Evolutionary conservation across 2,113 vertebrate species (phyloP), one percentile per base, ranked within the genome.

Genomic region (Chaenocephalus aceratus): DNA sequence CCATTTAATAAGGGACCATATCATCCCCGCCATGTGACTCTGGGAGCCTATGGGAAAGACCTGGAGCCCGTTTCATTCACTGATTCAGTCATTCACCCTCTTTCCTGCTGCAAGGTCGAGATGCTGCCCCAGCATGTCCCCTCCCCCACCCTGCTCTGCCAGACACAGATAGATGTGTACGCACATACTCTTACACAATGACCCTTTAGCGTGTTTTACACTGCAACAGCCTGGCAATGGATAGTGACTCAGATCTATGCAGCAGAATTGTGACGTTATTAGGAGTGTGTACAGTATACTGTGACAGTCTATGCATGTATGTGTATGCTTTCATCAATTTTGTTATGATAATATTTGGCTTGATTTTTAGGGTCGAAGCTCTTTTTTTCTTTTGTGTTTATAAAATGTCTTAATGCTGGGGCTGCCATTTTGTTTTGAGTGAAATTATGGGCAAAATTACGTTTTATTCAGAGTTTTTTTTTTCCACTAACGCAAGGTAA

Each of bases 81-180:
- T 30, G 73, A 86, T 88, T 75, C 71, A 44, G 70, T 89, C 21
- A 89, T 93, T 91, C 77, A 91, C 48, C 78, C 71, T 79, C 58
- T 85, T 71, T 79, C 16, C 59, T 87, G 75, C 87, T 86, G 88
- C 92, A 92, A 93, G 88, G 90, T 90, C 71, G 64, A 84, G 88
- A 79, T 86, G 81, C 84, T 80, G 74, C 66, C 21, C 45, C 59
- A 34, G 4, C 53, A 44, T 62, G 53, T 10, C 79, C 86, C 82
- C 72, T 68, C 76, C 88, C 85, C 88, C 85, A 46, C 41, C 14
- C 75, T 5, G 34, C 84, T 67, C 56, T 49, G 60, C 60, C 0
- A 45, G 66, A 66, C 72, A 54, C 75, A 58, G 76, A 83, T 79
- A 60, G 77, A 73, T 72, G 26, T 59, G 12, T 46, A 15, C 7